Conservation (phyloP, 2,797 vertebrate species). For the Sebastes alutus region DNA sequence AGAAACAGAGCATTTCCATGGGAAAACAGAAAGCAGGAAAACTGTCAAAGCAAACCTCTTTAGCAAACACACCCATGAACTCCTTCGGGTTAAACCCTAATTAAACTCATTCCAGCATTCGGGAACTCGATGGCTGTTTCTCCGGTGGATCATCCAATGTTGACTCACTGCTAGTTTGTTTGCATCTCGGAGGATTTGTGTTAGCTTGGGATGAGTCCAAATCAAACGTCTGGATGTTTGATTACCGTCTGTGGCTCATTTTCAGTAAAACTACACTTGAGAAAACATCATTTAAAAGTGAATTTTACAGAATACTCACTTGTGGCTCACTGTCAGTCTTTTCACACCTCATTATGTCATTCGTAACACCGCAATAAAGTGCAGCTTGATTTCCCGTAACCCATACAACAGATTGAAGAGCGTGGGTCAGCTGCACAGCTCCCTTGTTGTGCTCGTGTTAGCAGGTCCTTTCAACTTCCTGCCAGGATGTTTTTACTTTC, state of each 20-base stretch:
- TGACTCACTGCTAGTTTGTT: constrained; percentile 31
- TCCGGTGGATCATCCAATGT: constrained; percentile 18
- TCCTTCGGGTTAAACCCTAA: constrained; percentile 23
- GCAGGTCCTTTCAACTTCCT: constrained; percentile 18
- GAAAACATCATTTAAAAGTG: background rate
- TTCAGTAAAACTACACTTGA: background rate
- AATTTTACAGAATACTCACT: background rate
- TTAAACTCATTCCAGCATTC: constrained; percentile 15
- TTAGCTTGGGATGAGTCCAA: background rate
- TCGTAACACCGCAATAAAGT: background rate
- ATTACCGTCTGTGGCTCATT: background rate
- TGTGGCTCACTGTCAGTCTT: background rate
- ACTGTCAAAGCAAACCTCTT: constrained; percentile 9
- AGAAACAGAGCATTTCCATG: constrained; percentile 4
- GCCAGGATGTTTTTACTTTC: constrained; percentile 18
- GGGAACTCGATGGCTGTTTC: constrained; percentile 7
- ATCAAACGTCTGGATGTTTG: constrained; percentile 4
- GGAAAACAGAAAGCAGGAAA: constrained; percentile 40
- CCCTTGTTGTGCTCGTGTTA: background rate
- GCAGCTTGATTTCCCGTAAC: background rate
- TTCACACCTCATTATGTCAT: constrained; percentile 3
- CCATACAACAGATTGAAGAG: background rate
- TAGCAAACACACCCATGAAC: constrained; percentile 2
- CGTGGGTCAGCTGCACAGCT: background rate
- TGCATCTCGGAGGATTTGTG: constrained; percentile 15